phyloP scores from a whole-genome alignment of 2,113 vertebrate species.

The Caranx ignobilis region DNA sequence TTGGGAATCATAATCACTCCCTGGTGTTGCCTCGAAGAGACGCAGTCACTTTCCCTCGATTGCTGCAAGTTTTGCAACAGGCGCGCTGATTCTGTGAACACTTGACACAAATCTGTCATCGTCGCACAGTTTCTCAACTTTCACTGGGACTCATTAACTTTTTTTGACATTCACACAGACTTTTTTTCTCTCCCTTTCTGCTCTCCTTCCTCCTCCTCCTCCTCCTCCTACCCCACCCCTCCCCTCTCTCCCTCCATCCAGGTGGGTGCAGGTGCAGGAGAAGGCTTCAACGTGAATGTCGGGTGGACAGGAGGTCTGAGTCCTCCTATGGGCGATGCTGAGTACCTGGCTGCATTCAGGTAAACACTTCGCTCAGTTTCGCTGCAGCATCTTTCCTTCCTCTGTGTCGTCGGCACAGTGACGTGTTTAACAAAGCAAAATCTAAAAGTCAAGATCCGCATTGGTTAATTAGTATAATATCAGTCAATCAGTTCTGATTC shows the following conservation, averaged over 20 bases:
- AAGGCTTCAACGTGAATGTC: conserved; percentile 94
- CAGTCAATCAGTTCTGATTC: neutral
- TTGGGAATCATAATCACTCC: conserved; percentile 76
- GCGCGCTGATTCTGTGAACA: conserved; percentile 52
- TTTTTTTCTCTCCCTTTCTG: conserved; percentile 11
- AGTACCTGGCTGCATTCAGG: conserved; percentile 97
- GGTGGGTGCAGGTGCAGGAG: conserved; percentile 89
- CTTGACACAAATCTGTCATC: conserved; percentile 67
- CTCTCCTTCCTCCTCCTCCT: neutral
- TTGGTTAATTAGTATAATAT: neutral
- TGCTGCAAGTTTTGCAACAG: conserved; percentile 67
- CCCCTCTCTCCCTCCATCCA: conserved; percentile 62
- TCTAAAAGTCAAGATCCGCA: neutral
- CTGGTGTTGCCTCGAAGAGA: conserved; percentile 64
- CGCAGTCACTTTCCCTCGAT: conserved; percentile 43
- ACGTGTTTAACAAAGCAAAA: neutral
- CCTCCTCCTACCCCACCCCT: conserved; percentile 14
- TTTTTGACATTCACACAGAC: conserved; percentile 15
- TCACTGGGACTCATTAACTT: conserved; percentile 48
- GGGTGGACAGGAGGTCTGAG: conserved; percentile 92
- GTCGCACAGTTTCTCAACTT: conserved; percentile 50
- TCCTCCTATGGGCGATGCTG: conserved; percentile 93
- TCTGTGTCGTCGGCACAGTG: neutral
- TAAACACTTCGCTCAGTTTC: conserved; percentile 59
- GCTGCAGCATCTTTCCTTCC: neutral